phyloP scores from a whole-genome alignment of 2,888 invertebrate species.

The Smittia aterrima region DNA sequence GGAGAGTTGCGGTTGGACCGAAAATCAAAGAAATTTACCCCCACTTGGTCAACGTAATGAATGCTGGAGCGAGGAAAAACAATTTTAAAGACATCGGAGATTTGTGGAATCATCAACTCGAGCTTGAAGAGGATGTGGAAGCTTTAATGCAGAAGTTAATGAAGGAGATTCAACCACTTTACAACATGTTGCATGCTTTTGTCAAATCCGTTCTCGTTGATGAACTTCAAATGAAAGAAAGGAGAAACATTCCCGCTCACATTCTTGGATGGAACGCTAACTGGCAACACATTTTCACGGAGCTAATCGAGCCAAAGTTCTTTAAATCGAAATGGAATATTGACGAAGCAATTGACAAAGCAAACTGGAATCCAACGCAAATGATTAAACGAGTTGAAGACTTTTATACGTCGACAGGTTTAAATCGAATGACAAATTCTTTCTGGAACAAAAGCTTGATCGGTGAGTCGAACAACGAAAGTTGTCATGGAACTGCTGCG shows the following conservation, averaged over 20 bases:
- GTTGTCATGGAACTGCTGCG: conserved; percentile 71
- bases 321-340: conserved; percentile 53
- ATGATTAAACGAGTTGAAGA: conserved; percentile 67
- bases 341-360: conserved; percentile 55
- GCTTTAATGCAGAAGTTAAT: conserved; percentile 53
- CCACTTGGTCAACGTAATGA: conserved; percentile 59
- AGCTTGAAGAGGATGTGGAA: conserved; percentile 58
- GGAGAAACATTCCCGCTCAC: conserved; percentile 15
- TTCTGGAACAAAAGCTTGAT: conserved; percentile 59
- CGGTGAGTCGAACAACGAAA: conserved; percentile 51
- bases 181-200: conserved; percentile 70
- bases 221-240: neutral
- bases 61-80: conserved; percentile 62
- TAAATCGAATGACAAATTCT: conserved; percentile 60
- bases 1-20: conserved; percentile 64
- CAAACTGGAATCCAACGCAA: conserved; percentile 59
- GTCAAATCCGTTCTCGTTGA: conserved; percentile 59
- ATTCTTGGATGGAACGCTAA: conserved; percentile 66
- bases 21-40: conserved; percentile 59
- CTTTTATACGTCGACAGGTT: conserved; percentile 64
- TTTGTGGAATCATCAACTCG: conserved; percentile 65
- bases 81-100: conserved; percentile 65
- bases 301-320: conserved; percentile 54
- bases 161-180: conserved; percentile 62
- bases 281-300: conserved; percentile 61